Evolutionary conservation across 35 echinoderm and acorn worm species (phyloP).

Genomic region (Lytechinus pictus): DNA sequence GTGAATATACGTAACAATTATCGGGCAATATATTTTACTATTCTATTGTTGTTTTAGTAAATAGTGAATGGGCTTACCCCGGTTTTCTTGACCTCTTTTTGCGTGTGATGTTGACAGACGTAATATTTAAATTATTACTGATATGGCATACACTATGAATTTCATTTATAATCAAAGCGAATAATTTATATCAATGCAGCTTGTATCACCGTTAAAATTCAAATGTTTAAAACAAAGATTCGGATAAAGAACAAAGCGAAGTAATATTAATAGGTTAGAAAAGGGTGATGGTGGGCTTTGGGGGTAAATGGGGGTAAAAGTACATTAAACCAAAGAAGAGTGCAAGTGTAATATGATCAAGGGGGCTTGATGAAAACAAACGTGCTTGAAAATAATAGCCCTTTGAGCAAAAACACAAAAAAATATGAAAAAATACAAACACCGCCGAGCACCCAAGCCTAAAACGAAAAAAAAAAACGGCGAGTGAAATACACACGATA

Average conservation of each 20-base stretch:
- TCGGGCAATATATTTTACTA: too few species aligned
- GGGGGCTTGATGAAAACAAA: conserved; percentile 17
- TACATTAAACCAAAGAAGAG: conserved; percentile 17
- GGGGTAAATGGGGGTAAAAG: background rate
- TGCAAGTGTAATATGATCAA: conserved; percentile 46
- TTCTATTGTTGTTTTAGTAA: too few species aligned
- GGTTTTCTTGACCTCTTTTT: too few species aligned
- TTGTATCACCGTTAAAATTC: too few species aligned
- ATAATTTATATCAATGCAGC: too few species aligned
- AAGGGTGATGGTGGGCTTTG: background rate
- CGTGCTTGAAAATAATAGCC: conserved; percentile 37
- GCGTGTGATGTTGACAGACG: too few species aligned
- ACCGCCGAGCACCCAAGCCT: background rate
- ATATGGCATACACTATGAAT: too few species aligned
- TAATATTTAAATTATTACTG: too few species aligned
- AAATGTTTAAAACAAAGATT: too few species aligned
- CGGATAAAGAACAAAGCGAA: background rate
- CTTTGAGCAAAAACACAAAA: conserved; percentile 15
- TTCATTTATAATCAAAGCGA: too few species aligned
- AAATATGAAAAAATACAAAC: conserved; percentile 7
- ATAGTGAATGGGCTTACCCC: too few species aligned
- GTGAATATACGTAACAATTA: too few species aligned
- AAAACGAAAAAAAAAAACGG: conserved; percentile 10
- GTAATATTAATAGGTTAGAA: background rate
- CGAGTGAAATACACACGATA: conserved; percentile 22